A percentile compares a stretch with the other conserved stretches of the same genome.
Conservation (phyloP, 1,140 invertebrate genomes). For the Diploscapter pachys region DNA sequence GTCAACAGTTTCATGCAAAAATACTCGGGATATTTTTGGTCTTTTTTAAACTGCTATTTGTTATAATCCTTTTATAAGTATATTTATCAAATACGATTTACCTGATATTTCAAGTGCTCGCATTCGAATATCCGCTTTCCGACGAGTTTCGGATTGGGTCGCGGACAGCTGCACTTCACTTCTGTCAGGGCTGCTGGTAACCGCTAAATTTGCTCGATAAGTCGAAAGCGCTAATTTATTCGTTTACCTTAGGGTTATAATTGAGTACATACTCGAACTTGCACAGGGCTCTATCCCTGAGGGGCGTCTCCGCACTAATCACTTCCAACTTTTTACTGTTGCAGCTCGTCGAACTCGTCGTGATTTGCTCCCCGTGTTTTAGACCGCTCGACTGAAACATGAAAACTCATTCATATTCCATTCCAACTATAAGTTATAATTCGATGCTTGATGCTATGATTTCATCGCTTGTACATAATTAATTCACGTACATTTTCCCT, state of each 20-base stretch:
- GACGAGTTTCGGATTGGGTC: conserved; percentile 51
- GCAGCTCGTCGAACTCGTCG: conserved; percentile 53
- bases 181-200: conserved; percentile 58
- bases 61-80: background rate
- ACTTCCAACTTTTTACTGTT: conserved; percentile 50
- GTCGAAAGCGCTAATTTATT: background rate
- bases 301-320: conserved; percentile 52
- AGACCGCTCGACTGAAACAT: conserved; percentile 48
- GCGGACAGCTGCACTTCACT: conserved; percentile 57
- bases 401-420: conserved; percentile 9
- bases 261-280: conserved; percentile 59
- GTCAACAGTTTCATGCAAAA: too few species aligned
- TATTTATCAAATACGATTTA: background rate
- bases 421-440: background rate
- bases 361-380: conserved; percentile 54
- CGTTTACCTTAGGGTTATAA: conserved; percentile 55
- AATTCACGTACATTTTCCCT: too few species aligned
- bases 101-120: conserved; percentile 55
- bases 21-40: too few species aligned
- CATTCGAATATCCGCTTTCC: conserved; percentile 58
- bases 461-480: too few species aligned
- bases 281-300: conserved; percentile 54
- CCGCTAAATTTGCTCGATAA: conserved; percentile 43
- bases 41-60: too few species aligned
- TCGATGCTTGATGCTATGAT: too few species aligned